Evolutionary conservation across 30 jellyfish, hydroid and myxozoan species (phyloP), one percentile per base, ranked within the genome.

Genomic region (Turritopsis rubra): DNA sequence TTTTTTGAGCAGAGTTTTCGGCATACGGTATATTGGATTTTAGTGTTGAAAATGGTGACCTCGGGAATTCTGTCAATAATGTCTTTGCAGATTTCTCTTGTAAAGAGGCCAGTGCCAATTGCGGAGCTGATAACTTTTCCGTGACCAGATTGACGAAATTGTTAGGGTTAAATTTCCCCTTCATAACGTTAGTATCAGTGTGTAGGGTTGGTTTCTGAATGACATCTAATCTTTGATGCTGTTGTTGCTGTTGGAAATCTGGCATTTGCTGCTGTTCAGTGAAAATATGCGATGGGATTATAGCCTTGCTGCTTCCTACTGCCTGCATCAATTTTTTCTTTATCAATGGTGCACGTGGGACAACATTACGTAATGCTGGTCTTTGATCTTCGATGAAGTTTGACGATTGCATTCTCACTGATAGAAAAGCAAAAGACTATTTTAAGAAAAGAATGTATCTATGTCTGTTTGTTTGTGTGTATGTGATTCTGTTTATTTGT

Each of bases 31-130:
- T 71, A 19, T 22, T 79, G 3, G 74, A 27, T 28, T 80, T 80
- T 52, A 20, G 52, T 16, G 79, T 26, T 53, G 87, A 80, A 21
- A 80, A 80, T 21, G 87, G 87, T 65, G 87, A 80, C 16, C 70
- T 80, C 28, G 87, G 87, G n/a, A 80, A 80, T 22, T 80, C 79
- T 53, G 70, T 80, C n/a, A 80, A 9, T 16, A 80, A 16, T 16
- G 87, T 28, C 53, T 80, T 80, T 21, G 60, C 87, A 1, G 25
- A 26, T 27, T 54, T 68, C 31, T 80, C 87, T 80, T 65, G 60
- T 31, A 65, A 54, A 25, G 65, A 68, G 16, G 87, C 70, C 1
- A 80, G 27, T 16, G 87, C 87, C 19, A 80, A n/a, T 41, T 80
- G 75, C 29, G 65, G 87, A 28, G 87, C 75, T 52, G 87, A 68